Conservation (phyloP, 2,113 vertebrate species). For the Calidris pygmaea region DNA sequence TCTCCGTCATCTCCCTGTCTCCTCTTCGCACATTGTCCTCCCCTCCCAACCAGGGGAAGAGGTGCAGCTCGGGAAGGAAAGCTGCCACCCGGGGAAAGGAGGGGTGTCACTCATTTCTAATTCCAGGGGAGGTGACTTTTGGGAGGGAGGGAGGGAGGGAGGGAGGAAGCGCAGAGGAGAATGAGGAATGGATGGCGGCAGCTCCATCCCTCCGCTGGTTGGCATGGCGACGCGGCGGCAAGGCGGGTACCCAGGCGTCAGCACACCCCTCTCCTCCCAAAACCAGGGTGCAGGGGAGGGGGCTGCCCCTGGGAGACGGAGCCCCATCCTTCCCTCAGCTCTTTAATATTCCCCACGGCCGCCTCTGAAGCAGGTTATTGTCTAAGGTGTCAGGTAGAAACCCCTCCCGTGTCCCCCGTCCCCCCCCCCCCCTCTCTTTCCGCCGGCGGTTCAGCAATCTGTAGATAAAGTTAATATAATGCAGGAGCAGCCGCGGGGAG, state of each 20-base stretch:
- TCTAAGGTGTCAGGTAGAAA: background rate
- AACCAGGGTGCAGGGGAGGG: background rate
- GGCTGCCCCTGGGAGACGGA: background rate
- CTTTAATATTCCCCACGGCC: background rate
- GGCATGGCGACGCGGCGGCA: background rate
- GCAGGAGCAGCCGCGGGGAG: slow-evolving; percentile 21
- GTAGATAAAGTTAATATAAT: slow-evolving; percentile 29
- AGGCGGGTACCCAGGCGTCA: background rate
- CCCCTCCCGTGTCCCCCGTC: background rate
- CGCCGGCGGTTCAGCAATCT: background rate
- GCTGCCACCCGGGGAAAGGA: background rate
- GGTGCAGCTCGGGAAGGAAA: background rate
- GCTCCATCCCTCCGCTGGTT: background rate
- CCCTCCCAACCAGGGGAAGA: background rate
- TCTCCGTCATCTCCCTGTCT: background rate
- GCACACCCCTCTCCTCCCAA: background rate
- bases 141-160: background rate
- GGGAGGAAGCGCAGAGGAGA: background rate
- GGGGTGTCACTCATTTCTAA: background rate
- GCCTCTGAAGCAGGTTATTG: background rate
- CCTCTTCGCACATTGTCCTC: background rate
- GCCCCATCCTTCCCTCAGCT: background rate
- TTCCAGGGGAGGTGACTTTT: background rate
- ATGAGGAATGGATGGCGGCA: background rate
- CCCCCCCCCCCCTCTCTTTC: background rate